Percentiles rank a stretch among this genome's conserved stretches.
These are phyloP conservation scores for Pachypanchax playfairii DNA, from an alignment of 2,113 vertebrate genomes.

Conservation along the genomic window DNA sequence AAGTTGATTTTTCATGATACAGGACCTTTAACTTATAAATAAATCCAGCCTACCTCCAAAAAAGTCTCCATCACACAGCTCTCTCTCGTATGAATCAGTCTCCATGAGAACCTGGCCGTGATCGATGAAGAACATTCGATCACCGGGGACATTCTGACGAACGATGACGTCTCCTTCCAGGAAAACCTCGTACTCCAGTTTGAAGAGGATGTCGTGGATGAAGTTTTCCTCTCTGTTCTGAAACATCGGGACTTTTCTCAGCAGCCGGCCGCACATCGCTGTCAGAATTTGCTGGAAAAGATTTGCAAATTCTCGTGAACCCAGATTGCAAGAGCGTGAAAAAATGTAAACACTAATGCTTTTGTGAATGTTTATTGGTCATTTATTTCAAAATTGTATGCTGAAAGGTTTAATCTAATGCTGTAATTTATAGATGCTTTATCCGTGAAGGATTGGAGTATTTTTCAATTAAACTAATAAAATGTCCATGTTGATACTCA, in stretches of 20 bases:
- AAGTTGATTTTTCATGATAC: no score
- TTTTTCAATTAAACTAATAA: no score
- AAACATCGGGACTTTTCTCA: constrained; percentile 72
- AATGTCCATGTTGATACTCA: no score
- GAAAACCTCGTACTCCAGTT: constrained; percentile 67
- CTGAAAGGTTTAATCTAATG: no score
- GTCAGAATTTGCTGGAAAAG: constrained; percentile 64
- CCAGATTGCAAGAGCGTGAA: no score
- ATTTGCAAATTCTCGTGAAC: neutral
- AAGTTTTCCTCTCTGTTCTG: constrained; percentile 71
- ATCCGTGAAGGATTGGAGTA: no score
- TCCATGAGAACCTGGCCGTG: constrained; percentile 69
- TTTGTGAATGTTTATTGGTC: neutral
- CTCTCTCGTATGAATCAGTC: constrained; percentile 60
- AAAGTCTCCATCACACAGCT: constrained; percentile 76
- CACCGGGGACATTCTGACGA: constrained; percentile 45
- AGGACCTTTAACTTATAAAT: neutral
- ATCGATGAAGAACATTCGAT: constrained; percentile 78
- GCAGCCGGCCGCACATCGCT: constrained; percentile 62
- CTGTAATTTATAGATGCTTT: no score
- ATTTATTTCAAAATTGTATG: no score
- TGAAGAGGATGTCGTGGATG: constrained; percentile 57
- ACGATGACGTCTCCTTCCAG: constrained; percentile 64
- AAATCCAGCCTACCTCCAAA: constrained; percentile 72
- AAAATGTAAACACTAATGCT: neutral